A percentile compares a stretch with the other conserved stretches of the same genome.
These are phyloP conservation scores for Caranx ignobilis DNA, from an alignment of 2,113 vertebrate species.

Conservation along the genomic window DNA sequence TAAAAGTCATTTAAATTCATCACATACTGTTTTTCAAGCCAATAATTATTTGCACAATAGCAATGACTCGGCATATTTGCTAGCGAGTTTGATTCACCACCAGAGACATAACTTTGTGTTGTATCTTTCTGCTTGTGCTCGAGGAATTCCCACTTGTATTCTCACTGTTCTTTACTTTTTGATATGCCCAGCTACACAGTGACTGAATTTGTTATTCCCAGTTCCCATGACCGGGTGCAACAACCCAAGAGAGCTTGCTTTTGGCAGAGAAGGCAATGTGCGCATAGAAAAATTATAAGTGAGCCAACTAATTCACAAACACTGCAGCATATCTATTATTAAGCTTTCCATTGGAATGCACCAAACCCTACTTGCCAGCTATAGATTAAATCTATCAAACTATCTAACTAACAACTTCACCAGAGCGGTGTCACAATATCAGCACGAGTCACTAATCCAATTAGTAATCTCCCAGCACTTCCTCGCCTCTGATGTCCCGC, in stretches of 20 bases:
- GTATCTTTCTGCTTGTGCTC: not conserved
- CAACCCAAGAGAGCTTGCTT: too few relatives aligned
- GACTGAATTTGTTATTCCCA: not conserved
- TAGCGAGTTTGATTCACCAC: not conserved
- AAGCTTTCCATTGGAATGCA: not conserved
- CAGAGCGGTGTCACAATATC: too few relatives aligned
- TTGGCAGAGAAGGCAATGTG: not conserved
- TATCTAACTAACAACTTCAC: too few relatives aligned
- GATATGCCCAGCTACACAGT: not conserved
- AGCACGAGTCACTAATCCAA: not conserved
- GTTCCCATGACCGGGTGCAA: not conserved
- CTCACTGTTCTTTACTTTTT: not conserved
- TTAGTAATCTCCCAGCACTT: too few relatives aligned
- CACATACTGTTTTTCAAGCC: not conserved
- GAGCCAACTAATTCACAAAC: not conserved
- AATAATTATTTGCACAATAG: not conserved
- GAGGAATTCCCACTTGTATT: not conserved
- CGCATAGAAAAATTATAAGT: not conserved
- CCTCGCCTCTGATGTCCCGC: not conserved
- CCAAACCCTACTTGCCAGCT: too few relatives aligned
- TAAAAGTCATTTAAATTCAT: not conserved
- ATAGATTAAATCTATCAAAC: too few relatives aligned
- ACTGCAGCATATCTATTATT: not conserved
- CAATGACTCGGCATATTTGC: not conserved
- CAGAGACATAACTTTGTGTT: not conserved